Conservation (phyloP, 2,797 vertebrate species). For the Esox masquinongy region DNA sequence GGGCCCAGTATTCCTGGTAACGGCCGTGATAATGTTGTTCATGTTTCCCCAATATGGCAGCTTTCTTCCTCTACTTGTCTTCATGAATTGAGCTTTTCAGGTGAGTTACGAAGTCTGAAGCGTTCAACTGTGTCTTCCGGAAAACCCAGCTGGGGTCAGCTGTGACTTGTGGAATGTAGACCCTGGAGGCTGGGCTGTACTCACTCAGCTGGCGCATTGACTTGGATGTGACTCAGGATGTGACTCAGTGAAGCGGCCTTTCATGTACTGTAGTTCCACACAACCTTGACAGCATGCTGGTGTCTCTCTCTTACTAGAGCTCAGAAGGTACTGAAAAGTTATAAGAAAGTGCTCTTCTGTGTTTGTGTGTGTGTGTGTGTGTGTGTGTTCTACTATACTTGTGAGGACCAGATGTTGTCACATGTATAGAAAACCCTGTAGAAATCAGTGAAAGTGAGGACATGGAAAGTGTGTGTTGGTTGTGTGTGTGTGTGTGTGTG, state of each 20-base stretch:
- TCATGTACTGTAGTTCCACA: not conserved
- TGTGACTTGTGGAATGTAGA: slow-evolving; percentile 5
- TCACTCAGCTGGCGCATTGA: not conserved
- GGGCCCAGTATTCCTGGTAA: no score
- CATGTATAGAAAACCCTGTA: no score
- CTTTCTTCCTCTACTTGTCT: no score
- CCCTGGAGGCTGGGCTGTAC: not conserved
- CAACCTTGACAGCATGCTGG: not conserved
- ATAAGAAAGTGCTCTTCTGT: not conserved
- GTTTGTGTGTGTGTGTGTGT: slow-evolving; percentile 7
- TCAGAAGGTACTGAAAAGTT: not conserved
- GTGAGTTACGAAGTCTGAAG: not conserved
- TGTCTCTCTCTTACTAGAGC: no score
- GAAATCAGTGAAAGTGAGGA: no score
- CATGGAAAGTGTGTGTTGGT: no score
- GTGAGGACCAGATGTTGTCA: no score
- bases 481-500: no score
- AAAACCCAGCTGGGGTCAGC: not conserved
- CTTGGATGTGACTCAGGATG: not conserved
- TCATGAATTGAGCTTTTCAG: not conserved
- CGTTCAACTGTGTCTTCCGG: not conserved
- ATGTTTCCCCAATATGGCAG: no score
- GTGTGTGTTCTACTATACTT: not conserved
- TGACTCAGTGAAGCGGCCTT: no score
- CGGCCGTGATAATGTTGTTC: no score